Evolutionary conservation across 2,888 invertebrate genomes (phyloP), one percentile per base, ranked within the genome.

Genomic region (Cheiracanthium punctorium): DNA sequence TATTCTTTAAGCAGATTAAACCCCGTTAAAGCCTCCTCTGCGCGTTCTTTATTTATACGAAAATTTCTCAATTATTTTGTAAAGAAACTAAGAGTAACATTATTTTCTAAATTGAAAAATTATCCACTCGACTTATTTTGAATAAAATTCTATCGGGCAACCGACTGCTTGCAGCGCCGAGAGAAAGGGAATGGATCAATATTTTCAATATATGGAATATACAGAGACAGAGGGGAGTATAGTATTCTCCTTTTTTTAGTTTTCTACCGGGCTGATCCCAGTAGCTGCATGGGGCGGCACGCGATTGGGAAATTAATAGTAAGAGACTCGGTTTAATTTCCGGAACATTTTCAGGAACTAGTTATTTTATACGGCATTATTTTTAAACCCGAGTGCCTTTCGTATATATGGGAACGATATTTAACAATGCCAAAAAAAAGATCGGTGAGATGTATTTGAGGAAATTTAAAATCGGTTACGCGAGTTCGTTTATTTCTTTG

Each of bases 61-160:
- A 58, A 24, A 24, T 24, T 58, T 24, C 24, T 24, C 58, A 20
- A 58, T 20, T 58, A 58, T 58, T 58, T 24, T 24, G 20, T 58
- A 58, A 20, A 58, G 24, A 58, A 58, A 5, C 20, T 24, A 7
- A 20, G 58, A 17, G 58, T 24, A 58, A 58, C 58, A 58, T 58
- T 58, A 20, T 58, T 24, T 48, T 17, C 58, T 58, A 58, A 58
- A 58, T 58, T 58, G 58, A 58, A 58, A 58, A 24, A 58, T 58
- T 58, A 58, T 58, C 58, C 58, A 24, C 20, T 17, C 24, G 5
- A 20, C 14, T 58, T 58, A 12, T 24, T 58, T 20, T 58, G 58
- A 58, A 24, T 58, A 58, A 58, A 58, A 24, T 58, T 58, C 24
- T 24, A 58, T 58, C 58, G 5, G 58, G 2, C 24, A 2, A 17